Base-by-base conservation (phyloP, 1,140 invertebrate species). In the Capitella teleta region DNA sequence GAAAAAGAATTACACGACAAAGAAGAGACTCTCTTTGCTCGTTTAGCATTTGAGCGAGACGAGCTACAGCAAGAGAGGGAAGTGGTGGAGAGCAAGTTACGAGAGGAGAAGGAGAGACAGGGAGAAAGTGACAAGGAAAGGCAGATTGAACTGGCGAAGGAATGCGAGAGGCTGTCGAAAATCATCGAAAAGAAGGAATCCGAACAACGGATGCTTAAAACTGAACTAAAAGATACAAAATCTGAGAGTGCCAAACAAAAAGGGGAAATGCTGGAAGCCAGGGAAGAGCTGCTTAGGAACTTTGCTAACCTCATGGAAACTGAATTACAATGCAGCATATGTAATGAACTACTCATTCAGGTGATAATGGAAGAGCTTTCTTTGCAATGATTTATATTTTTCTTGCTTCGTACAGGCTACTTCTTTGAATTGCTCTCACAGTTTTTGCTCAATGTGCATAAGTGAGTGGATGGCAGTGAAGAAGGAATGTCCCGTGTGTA, bases 291-390 rank as follows among this genome's bases (percentile, higher is more conserved):
- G 2, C 58, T 82, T 4, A 66, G 71, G 2, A 76, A 79, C 57
- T 76, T 84, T 28, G 75, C 64, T 18, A 61, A 66, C 69, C 21
- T 82, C n/a, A 77, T 86, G 74, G 83, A 86, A 55, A 79, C 77
- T 47, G 84, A 87, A 61, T 66, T 87, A 16, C 80, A 82, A 47
- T 89, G 85, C 61, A 79, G 78, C 47, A 82, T 89, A 52, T 89
- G 85, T 61, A 80, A 79, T 42, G 85, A 87, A 70, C 66, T 87
- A 1, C 84, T 86, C 66, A 73, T 87, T 0, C 72, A 61, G 61
- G 66, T 70, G 47, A 47, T 1, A 32, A 32, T 32, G 30, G 30
- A 10, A 10, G 8, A n/a, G 8, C 30, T n/a, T 10, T 32, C 8
- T 10, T 8, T 32, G 30, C 8, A 32, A 10, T 8, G n/a, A 32